Conservation (phyloP, 1,140 invertebrate species). For the fruit fly (Drosophila melanogaster) region DNA sequence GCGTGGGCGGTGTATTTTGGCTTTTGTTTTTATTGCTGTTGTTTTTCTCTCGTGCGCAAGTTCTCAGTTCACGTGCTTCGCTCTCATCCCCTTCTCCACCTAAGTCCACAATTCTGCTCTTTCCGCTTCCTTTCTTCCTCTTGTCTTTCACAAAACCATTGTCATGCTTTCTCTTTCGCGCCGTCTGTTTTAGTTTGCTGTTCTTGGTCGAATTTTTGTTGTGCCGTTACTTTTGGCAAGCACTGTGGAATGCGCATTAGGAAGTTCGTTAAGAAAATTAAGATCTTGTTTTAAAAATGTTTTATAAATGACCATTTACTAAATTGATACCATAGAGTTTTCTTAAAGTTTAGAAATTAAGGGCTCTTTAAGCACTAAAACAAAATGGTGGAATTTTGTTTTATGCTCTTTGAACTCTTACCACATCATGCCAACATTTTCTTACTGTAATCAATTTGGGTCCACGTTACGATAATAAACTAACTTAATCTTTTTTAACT, state of each 20-base stretch:
- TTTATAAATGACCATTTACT: too few species aligned
- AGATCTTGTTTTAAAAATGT: background rate
- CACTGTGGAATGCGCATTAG: constrained; percentile 35
- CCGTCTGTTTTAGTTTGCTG: constrained; percentile 38
- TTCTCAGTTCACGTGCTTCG: constrained; percentile 49
- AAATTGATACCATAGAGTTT: too few species aligned
- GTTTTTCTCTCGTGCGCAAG: constrained; percentile 65
- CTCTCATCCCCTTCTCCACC: constrained; percentile 4
- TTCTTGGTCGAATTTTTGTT: constrained; percentile 45
- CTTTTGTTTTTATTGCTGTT: constrained; percentile 50
- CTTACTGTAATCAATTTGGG: background rate
- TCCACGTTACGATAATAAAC: constrained; percentile 1
- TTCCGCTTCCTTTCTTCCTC: background rate
- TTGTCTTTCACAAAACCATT: constrained; percentile 18
- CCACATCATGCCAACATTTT: constrained; percentile 3
- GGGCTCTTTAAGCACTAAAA: too few species aligned
- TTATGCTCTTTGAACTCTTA: background rate
- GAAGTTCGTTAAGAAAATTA: background rate
- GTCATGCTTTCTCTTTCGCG: constrained; percentile 32
- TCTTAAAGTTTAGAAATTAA: too few species aligned
- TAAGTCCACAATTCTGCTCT: background rate
- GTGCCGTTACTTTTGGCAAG: constrained; percentile 15
- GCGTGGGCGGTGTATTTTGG: constrained; percentile 49
- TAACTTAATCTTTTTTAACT: constrained; percentile 7
- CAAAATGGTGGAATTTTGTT: too few species aligned